Base-by-base conservation (phyloP, 2,113 vertebrate genomes). In the Thymallus thymallus region DNA sequence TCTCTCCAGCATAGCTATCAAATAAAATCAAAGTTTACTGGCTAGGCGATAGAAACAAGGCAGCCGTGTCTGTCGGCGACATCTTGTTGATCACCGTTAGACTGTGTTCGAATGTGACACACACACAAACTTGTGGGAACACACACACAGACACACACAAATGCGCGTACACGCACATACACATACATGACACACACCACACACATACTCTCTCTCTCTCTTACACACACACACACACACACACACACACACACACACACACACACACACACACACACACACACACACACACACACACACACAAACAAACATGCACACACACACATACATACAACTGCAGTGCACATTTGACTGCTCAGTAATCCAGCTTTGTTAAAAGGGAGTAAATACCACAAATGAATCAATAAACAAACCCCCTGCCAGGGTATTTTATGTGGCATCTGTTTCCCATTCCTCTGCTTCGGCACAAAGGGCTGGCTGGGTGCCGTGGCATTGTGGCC, bases 401-500 rank as follows among this genome's bases (percentile, higher is more conserved):
- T 92, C 86, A 88, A 91, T 88, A 90, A 79, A 85, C 80, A 74
- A 79, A 80, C 73, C 75, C 82, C 86, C 81, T 84, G 85, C 88
- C 86, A 89, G 87, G 76, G 85, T 90, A 88, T 91, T 94, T 92
- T 90, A 90, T 91, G 88, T 89, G 87, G 89, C 92, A 89, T 90
- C 92, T 92, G 90, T 88, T 92, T 91, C 90, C 84, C 79, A 82
- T 89, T 91, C 83, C 86, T 87, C 86, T 87, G 85, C 87, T 88
- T 75, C 81, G 88, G 26, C 88, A 90, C 86, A 88, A 84, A 91
- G 86, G 81, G 71, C 85, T 91, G 91, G 92, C 87, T 58, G 26
- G 67, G 30, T 80, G 87, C 90, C 88, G 75, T 62, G 26, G 75
- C 73, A 35, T 77, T 68, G 45, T 6, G 81, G 89, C 90, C 90